Evolutionary conservation across 1,140 invertebrate genomes (phyloP), one percentile per base, ranked within the genome.

Genomic region (Reticulitermes speratus): DNA sequence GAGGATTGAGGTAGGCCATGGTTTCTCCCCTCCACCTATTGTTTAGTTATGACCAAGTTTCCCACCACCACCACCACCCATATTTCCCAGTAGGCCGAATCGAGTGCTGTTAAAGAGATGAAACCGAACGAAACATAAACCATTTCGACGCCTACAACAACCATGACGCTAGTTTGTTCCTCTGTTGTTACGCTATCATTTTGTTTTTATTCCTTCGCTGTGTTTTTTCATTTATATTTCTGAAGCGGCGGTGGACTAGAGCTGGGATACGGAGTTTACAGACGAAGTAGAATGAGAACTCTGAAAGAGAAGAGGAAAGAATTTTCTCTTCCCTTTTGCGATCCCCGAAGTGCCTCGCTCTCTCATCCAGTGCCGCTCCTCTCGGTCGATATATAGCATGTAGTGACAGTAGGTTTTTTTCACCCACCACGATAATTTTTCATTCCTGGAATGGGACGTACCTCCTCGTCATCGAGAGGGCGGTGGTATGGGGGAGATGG

Each of bases 401-500:
- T 84, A 55, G 84, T 84, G 84, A 84, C 84, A 84, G 84, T 65
- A 65, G 48, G 84, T 38, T 82, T 86, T 38, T 86, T 86, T 86
- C 85, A 48, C 85, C 44, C 85, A 55, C 65, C 19, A 81, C 55
- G 85, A 81, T 86, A 86, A 86, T 86, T 86, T 86, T 86, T 86
- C 85, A 86, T 86, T 86, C 85, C 85, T 86, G 59, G 85, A 65
- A 81, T 65, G 85, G 85, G 85, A 86, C 85, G 85, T 86, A 86
- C 85, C 85, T 86, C 86, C 3, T 52, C 44, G 55, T 75, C 65
- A 25, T 16, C 25, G 65, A 75, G 65, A 75, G 65, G 65, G 25
- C 7, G 65, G 25, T 25, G n/a, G 65, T 11, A 30, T 9, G 65
- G 21, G 21, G 65, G 8, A 6, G n/a, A 25, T 11, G 55, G 55